Conservation (phyloP, 2,113 vertebrate genomes). For the Panthera uncia region DNA sequence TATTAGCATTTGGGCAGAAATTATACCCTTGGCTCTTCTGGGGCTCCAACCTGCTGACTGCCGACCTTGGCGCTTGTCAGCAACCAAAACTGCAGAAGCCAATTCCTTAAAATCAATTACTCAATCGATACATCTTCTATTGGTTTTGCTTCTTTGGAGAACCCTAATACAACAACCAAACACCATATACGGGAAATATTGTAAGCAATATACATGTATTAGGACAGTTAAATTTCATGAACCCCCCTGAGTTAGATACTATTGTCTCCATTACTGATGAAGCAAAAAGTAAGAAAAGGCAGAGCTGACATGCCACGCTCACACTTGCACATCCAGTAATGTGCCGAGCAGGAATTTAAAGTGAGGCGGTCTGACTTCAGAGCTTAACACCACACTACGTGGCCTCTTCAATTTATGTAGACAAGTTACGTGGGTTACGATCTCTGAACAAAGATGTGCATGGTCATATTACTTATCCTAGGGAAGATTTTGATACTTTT, state of each 20-base stretch:
- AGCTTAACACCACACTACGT: not conserved
- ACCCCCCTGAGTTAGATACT: not conserved
- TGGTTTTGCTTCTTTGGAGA: not conserved
- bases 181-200: not conserved
- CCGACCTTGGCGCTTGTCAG: not conserved
- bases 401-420: not conserved
- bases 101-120: not conserved
- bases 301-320: not conserved
- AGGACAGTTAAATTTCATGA: not conserved
- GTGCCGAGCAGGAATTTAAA: not conserved
- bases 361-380: not conserved
- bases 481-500: not conserved
- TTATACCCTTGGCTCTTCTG: not conserved
- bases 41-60: not conserved
- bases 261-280: not conserved
- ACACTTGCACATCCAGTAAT: not conserved
- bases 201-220: not conserved
- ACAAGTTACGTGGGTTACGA: not conserved
- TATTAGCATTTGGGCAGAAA: not conserved
- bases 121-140: not conserved
- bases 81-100: not conserved
- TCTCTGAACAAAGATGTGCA: not conserved
- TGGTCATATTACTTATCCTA: conserved; percentile 1
- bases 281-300: not conserved
- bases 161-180: not conserved